These are phyloP conservation scores for Parazoanthus darwini DNA, from an alignment of 92 coral and sea anemone species.

Conservation along the genomic window DNA sequence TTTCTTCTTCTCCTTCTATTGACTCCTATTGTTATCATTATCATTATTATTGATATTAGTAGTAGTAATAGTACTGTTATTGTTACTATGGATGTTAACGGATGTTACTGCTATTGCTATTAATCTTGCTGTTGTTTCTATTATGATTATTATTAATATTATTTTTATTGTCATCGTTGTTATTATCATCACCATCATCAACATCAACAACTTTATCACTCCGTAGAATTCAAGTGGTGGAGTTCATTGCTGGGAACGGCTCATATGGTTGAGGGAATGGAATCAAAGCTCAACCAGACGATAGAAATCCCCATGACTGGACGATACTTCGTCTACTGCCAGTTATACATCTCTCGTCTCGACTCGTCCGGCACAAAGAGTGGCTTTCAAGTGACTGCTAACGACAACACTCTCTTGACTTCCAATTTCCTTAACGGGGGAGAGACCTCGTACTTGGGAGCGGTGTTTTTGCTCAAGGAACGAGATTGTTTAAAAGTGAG, in stretches of 20 bases:
- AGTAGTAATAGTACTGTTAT: neutral
- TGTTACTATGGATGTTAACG: too few relatives aligned
- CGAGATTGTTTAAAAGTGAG: conserved; percentile 1
- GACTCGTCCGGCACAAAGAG: neutral
- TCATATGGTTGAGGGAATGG: conserved; percentile 13
- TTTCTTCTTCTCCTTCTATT: too few relatives aligned
- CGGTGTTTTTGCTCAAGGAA: conserved; percentile 15
- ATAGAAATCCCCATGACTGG: conserved; percentile 19
- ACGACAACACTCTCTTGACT: conserved; percentile 3
- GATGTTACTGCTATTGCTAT: neutral
- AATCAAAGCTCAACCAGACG: neutral
- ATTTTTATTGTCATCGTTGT: neutral
- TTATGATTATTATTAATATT: neutral
- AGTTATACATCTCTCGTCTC: neutral
- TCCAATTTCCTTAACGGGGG: neutral
- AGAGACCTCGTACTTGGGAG: neutral
- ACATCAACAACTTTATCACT: too few relatives aligned
- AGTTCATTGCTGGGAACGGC: conserved; percentile 25
- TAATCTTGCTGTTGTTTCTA: neutral
- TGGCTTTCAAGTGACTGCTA: conserved; percentile 28
- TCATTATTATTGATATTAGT: neutral
- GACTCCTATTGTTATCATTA: too few relatives aligned
- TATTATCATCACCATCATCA: neutral
- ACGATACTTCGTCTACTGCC: conserved; percentile 21
- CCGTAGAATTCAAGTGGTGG: conserved; percentile 11